Percentiles rank a stretch among this genome's conserved stretches.
Evolutionary conservation across 2,888 invertebrate species (phyloP).

Genomic region (Liposcelis brunnea): DNA sequence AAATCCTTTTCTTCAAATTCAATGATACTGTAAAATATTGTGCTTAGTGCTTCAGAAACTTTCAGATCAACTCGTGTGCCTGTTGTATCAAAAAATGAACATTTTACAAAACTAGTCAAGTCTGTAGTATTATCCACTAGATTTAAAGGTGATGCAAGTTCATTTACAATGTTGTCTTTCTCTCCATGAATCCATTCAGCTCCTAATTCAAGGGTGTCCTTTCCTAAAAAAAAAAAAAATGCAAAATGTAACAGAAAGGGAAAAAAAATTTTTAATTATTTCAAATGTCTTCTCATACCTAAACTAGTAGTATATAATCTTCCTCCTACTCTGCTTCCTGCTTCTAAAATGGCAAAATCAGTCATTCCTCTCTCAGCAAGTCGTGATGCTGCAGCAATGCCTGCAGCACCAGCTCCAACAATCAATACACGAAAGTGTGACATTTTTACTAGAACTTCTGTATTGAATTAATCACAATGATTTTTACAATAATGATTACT

Average conservation of each 20-base stretch:
- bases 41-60: not conserved
- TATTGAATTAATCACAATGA: too few species aligned
- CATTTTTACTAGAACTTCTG: too few species aligned
- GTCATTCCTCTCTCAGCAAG: constrained; percentile 28
- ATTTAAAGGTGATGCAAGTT: constrained; percentile 17
- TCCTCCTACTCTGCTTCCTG: constrained; percentile 44
- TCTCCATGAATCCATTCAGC: constrained; percentile 28
- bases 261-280: too few species aligned
- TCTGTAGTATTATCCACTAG: constrained; percentile 11
- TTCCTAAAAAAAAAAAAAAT: constrained; percentile 12
- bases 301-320: constrained; percentile 32
- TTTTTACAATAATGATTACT: too few species aligned
- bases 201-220: constrained; percentile 22
- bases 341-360: constrained; percentile 40
- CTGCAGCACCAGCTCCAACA: constrained; percentile 40
- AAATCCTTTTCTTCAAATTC: not conserved
- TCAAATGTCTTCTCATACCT: constrained; percentile 23
- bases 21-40: not conserved
- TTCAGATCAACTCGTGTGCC: not conserved
- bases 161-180: constrained; percentile 22
- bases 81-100: too few species aligned
- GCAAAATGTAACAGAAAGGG: too few species aligned
- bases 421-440: constrained; percentile 26
- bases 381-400: constrained; percentile 34
- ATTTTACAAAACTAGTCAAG: too few species aligned